Percentiles rank a stretch among this genome's conserved stretches.
Evolutionary conservation across 2,113 vertebrate genomes (phyloP).

Genomic region (Zosterops japonicus): DNA sequence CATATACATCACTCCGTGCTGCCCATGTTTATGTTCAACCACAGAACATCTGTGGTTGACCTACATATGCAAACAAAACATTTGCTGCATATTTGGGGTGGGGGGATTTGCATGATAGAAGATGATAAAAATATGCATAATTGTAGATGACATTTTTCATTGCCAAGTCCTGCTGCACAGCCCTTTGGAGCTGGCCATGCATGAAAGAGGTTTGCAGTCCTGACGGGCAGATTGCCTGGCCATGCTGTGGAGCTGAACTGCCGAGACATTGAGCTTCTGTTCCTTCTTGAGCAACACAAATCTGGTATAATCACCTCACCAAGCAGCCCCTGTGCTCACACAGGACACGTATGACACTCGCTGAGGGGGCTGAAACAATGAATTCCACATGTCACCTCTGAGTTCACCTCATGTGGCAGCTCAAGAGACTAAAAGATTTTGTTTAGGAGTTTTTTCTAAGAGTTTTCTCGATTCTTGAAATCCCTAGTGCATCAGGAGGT

Average conservation of each 20-base stretch:
- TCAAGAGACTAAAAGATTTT: neutral
- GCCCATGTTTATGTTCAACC: neutral
- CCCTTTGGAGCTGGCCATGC: conserved; percentile 40
- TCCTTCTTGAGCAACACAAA: neutral
- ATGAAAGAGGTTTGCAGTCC: conserved; percentile 29
- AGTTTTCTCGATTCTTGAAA: neutral
- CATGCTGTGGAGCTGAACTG: neutral
- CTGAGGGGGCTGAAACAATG: neutral
- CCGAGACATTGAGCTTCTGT: conserved; percentile 6
- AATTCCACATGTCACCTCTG: neutral
- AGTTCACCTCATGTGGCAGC: neutral
- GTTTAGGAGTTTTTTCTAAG: neutral
- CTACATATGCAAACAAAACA: conserved; percentile 63
- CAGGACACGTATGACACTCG: neutral
- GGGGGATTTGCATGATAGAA: conserved; percentile 46
- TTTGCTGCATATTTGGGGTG: conserved; percentile 20
- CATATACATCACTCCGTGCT: neutral
- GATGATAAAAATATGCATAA: conserved; percentile 55
- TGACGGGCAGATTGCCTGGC: neutral
- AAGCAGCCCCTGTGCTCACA: neutral
- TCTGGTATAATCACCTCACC: neutral
- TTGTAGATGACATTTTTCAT: conserved; percentile 52
- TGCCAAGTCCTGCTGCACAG: neutral
- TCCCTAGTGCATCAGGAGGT: neutral
- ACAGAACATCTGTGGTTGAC: conserved; percentile 45